phyloP scores from a whole-genome alignment of 1,140 invertebrate species.

The Cyphomyrmex costatus region DNA sequence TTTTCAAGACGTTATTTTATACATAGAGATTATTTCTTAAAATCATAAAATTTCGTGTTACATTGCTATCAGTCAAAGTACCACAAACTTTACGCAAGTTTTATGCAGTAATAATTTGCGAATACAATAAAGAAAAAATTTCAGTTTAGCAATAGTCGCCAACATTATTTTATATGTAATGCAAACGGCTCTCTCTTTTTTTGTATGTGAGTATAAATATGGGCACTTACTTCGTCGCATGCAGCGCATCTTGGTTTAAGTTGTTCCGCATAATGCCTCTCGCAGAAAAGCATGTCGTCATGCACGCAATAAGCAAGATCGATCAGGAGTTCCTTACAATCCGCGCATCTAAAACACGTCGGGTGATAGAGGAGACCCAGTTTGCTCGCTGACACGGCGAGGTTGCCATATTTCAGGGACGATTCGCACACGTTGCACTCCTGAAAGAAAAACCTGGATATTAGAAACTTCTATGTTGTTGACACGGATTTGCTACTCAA shows the following conservation, averaged over 20 bases:
- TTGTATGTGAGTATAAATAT: neutral
- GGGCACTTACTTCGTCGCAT: constrained; percentile 96
- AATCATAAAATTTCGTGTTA: constrained; percentile 4
- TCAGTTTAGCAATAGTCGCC: neutral
- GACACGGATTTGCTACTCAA: neutral
- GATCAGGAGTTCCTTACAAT: constrained; percentile 95
- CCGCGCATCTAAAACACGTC: constrained; percentile 94
- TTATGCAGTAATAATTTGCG: neutral
- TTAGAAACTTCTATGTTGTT: constrained; percentile 3
- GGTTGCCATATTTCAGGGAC: constrained; percentile 88
- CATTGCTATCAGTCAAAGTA: neutral
- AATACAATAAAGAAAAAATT: neutral
- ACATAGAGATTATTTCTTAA: neutral
- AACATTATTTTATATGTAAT: constrained; percentile 19
- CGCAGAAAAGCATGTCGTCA: constrained; percentile 95
- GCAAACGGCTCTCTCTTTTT: neutral
- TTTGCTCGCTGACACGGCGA: constrained; percentile 92
- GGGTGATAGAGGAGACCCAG: constrained; percentile 94
- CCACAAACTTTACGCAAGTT: neutral
- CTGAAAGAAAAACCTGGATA: constrained; percentile 74
- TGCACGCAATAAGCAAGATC: constrained; percentile 97
- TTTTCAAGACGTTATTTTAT: neutral
- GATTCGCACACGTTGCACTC: constrained; percentile 90
- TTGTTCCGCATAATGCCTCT: constrained; percentile 97
- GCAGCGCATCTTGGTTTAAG: constrained; percentile 96